Conservation (phyloP, 1,140 invertebrate genomes). For the Drosophila willistoni region DNA sequence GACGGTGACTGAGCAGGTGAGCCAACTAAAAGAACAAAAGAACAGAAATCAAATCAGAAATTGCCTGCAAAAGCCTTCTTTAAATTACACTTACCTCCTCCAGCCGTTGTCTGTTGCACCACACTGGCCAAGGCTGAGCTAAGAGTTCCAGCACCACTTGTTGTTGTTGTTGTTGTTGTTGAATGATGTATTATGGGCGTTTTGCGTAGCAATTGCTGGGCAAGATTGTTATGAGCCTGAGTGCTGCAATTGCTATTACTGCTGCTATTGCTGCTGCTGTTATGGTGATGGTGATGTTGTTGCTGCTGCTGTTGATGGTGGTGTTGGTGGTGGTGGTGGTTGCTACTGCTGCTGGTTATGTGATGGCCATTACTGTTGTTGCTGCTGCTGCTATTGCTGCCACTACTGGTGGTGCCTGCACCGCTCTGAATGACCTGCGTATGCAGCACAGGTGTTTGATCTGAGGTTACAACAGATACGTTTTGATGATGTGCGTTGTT, state of each 20-base stretch:
- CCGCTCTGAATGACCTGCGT: conserved; percentile 79
- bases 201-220: conserved; percentile 74
- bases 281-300: conserved; percentile 35
- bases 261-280: conserved; percentile 22
- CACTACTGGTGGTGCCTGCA: conserved; percentile 69
- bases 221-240: conserved; percentile 34
- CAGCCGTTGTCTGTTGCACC: conserved; percentile 68
- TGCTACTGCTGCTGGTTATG: conserved; percentile 25
- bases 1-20: conserved; percentile 78
- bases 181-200: conserved; percentile 79
- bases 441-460: conserved; percentile 65
- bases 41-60: neutral
- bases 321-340: conserved; percentile 28
- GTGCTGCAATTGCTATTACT: conserved; percentile 43
- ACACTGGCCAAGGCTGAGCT: conserved; percentile 67
- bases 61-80: neutral
- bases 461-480: conserved; percentile 33
- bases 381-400: conserved; percentile 38
- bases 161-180: conserved; percentile 45
- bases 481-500: conserved; percentile 33
- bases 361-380: conserved; percentile 31
- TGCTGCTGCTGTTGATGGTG: conserved; percentile 27
- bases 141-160: conserved; percentile 33
- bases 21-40: conserved; percentile 38
- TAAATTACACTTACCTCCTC: conserved; percentile 24